A percentile compares a stretch with the other conserved stretches of the same genome.
These are phyloP conservation scores for Piscicola geometra DNA, from an alignment of 2,888 invertebrate genomes.

Conservation along the genomic window DNA sequence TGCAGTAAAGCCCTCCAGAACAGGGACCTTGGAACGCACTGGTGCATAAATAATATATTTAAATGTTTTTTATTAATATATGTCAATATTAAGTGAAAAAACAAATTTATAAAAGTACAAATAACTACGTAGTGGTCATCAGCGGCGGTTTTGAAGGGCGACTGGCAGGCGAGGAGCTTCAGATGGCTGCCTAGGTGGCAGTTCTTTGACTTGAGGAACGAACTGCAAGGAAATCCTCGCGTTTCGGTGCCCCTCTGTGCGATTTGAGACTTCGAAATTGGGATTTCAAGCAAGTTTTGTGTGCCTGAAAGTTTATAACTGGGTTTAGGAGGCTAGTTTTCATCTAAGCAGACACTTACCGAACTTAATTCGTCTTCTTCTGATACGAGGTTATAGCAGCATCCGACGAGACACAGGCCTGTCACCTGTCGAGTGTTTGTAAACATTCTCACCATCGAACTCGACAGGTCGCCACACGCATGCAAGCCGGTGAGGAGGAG, in stretches of 20 bases:
- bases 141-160: conserved; percentile 7
- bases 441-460: conserved; percentile 70
- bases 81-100: not conserved
- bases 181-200: not conserved
- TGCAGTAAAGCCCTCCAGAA: conserved; percentile 72
- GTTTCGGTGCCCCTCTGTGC: no score
- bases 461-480: conserved; percentile 79
- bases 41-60: not conserved
- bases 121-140: not conserved
- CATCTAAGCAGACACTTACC: no score
- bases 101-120: not conserved
- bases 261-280: no score
- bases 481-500: conserved; percentile 68
- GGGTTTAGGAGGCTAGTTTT: no score
- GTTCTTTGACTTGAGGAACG: not conserved
- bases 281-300: no score
- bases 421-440: conserved; percentile 58
- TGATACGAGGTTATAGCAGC: conserved; percentile 77
- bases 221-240: not conserved
- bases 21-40: conserved; percentile 64
- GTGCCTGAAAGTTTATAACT: no score
- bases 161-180: conserved; percentile 16
- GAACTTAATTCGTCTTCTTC: no score
- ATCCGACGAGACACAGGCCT: conserved; percentile 75
- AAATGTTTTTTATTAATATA: no score